Percentiles rank a stretch among this genome's conserved stretches.
Evolutionary conservation across 2,888 invertebrate species (phyloP).

Genomic region (Drosophila rubida): DNA sequence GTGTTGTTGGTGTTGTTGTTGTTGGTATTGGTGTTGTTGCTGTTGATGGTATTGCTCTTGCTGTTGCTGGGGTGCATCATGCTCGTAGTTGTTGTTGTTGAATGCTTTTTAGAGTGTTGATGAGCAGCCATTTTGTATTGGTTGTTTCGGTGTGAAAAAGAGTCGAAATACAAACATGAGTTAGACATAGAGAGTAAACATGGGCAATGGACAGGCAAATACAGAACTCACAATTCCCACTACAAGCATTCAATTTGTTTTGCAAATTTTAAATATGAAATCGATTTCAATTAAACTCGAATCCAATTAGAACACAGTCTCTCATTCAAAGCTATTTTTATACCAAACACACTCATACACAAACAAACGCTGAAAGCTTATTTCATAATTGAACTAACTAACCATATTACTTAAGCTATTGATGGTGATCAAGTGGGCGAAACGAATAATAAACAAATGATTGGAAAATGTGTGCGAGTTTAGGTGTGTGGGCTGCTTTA

Average conservation of each 20-base stretch:
- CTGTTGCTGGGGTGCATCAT: slow-evolving; percentile 70
- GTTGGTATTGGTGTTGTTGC: slow-evolving; percentile 57
- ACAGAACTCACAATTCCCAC: neutral
- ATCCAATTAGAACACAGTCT: slow-evolving; percentile 7
- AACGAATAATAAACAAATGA: slow-evolving; percentile 18
- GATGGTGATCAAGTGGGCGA: neutral
- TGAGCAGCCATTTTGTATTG: slow-evolving; percentile 51
- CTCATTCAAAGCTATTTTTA: slow-evolving; percentile 2
- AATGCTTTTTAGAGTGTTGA: slow-evolving; percentile 54
- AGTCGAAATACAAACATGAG: slow-evolving; percentile 65
- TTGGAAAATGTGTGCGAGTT: slow-evolving; percentile 16
- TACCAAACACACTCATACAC: neutral
- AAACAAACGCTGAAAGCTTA: neutral
- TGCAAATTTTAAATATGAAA: neutral
- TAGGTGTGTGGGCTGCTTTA: slow-evolving; percentile 41
- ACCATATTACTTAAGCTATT: slow-evolving; percentile 27
- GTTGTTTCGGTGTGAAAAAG: slow-evolving; percentile 51
- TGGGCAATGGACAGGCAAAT: slow-evolving; percentile 3
- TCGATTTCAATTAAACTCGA: neutral
- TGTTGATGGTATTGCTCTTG: slow-evolving; percentile 64
- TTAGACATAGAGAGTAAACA: slow-evolving; percentile 45
- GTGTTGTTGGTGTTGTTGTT: slow-evolving; percentile 57
- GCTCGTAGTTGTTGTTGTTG: slow-evolving; percentile 66
- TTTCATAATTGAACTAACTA: slow-evolving; percentile 15
- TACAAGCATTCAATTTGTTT: neutral